Conservation (phyloP, 2,797 vertebrate genomes). For the Choloepus didactylus region DNA sequence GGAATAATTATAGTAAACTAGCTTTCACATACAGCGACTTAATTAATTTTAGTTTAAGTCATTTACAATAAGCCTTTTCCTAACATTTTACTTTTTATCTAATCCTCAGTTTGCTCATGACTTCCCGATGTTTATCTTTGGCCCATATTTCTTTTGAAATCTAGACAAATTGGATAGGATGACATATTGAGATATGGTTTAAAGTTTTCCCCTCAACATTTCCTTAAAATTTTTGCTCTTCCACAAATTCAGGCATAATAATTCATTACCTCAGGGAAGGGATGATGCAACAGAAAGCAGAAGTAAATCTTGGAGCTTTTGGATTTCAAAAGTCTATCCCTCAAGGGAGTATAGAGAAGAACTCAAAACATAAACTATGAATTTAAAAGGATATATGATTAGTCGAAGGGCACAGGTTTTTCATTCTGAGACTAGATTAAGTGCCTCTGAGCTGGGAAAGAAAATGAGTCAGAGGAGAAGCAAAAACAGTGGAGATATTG, state of each 20-base stretch:
- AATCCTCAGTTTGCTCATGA: not conserved
- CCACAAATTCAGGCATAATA: not conserved
- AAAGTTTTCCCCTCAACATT: constrained; percentile 38
- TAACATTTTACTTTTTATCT: not conserved
- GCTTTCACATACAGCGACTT: not conserved
- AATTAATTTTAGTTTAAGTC: constrained; percentile 8
- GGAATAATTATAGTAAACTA: not conserved
- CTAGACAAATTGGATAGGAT: not conserved
- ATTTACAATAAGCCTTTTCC: not conserved
- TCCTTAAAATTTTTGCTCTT: constrained; percentile 26
- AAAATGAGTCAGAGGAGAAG: constrained; percentile 62
- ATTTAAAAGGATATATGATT: constrained; percentile 5
- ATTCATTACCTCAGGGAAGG: constrained; percentile 17
- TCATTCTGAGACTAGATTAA: constrained; percentile 9
- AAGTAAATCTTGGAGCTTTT: constrained; percentile 61
- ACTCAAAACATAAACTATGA: constrained; percentile 29
- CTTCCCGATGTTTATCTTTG: not conserved
- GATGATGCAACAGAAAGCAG: constrained; percentile 11
- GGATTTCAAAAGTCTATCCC: constrained; percentile 14
- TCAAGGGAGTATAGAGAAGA: constrained; percentile 29
- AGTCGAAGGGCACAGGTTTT: not conserved
- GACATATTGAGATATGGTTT: constrained; percentile 56
- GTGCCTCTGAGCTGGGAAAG: constrained; percentile 40
- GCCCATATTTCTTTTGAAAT: constrained; percentile 17
- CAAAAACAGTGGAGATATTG: constrained; percentile 42